Evolutionary conservation across 2,113 vertebrate genomes (phyloP), one percentile per base, ranked within the genome.

Genomic region (Trichechus manatus): DNA sequence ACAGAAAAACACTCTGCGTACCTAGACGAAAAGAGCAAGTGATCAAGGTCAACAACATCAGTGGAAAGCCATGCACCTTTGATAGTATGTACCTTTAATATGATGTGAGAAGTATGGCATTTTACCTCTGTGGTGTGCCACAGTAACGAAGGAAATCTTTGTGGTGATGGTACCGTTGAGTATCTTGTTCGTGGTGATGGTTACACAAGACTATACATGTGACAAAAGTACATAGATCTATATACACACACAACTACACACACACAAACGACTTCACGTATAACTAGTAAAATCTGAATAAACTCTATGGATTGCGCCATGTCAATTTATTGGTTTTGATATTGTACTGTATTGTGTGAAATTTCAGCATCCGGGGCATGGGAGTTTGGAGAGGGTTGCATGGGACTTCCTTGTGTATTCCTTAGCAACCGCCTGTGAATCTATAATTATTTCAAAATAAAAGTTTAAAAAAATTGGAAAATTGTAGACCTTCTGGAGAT

Each of bases 371-470:
- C 20, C 66, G 17, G 47, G 3, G 42, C 3, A 22, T 19, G 23
- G 47, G 72, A 47, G 2, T 20, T 56, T 31, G 86, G 70, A 80
- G 39, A 63, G 39, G 42, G 44, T 10, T 39, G 10, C 2, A 5
- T 6, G 44, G 39, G 50, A 56, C 8, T 63, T 83, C 36, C 23
- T 53, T 56, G 9, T 17, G 1, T 78, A 88, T 74, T 53, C 6
- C 42, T 77, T 79, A 63, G 89, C n/a, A 84, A 80, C n/a, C 23
- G 86, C n/a, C 56, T n/a, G 3, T 44, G 87, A 86, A 53, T 83
- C 74, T 72, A 29, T 85, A 61, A 53, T 31, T 91, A 91, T 61
- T 56, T 81, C 42, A 82, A 50, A 93, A 91, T 89, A 86, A 87
- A 89, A 74, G 25, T 53, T 6, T 22, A 10, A 59, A 77, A 22